A percentile compares a stretch with the other conserved stretches of the same genome.
Conservation (phyloP, 1,140 invertebrate genomes). For the Leptinotarsa defecta region DNA sequence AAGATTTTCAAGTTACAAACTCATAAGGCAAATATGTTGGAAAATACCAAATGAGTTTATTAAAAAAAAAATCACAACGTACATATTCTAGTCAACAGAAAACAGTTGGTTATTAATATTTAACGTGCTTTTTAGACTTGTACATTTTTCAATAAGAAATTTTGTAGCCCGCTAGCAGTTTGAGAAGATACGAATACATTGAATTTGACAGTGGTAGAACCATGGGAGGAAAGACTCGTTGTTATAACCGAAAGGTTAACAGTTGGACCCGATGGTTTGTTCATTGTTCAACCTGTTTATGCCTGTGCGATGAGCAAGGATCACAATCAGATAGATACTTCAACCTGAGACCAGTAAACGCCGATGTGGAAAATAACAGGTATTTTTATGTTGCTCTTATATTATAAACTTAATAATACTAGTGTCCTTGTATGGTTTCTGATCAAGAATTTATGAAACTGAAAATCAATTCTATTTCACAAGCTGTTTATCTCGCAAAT, state of each 20-base stretch:
- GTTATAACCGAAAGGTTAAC: slow-evolving; percentile 70
- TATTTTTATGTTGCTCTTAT: slow-evolving; percentile 49
- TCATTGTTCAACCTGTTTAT: slow-evolving; percentile 88
- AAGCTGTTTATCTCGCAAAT: no score
- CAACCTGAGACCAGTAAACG: slow-evolving; percentile 67
- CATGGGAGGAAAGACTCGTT: slow-evolving; percentile 64
- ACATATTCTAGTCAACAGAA: no score
- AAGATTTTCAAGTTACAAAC: no score
- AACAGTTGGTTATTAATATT: no score
- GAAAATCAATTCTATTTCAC: no score
- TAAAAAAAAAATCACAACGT: no score
- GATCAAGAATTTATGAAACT: no score
- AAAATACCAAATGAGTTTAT: no score
- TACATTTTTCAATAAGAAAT: neutral
- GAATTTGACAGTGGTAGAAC: slow-evolving; percentile 75
- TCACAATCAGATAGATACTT: slow-evolving; percentile 75
- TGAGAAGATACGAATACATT: slow-evolving; percentile 76
- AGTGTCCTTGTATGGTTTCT: no score
- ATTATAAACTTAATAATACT: no score
- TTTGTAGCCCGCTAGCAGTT: slow-evolving; percentile 16
- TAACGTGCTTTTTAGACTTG: no score
- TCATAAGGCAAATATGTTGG: no score
- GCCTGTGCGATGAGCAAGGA: slow-evolving; percentile 78
- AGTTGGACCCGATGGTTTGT: slow-evolving; percentile 83
- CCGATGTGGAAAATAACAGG: slow-evolving; percentile 73